phyloP scores from a whole-genome alignment of 2,113 vertebrate genomes.

The Epinephelus lanceolatus region DNA sequence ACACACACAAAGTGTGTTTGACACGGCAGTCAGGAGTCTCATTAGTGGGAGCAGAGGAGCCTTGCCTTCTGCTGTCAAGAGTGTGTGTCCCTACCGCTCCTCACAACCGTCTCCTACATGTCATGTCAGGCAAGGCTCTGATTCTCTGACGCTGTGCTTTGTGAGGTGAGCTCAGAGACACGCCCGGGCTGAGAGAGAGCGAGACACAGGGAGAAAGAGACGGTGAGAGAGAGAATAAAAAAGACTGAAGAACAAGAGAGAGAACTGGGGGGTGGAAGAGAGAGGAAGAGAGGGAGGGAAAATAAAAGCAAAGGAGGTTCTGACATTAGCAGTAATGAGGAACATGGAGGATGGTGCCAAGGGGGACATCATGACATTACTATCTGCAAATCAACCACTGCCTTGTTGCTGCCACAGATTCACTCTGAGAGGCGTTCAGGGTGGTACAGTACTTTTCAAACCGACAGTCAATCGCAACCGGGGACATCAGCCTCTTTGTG shows the following conservation, averaged over 20 bases:
- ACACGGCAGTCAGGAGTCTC: conserved; percentile 81
- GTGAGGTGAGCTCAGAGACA: conserved; percentile 80
- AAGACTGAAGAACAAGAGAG: conserved; percentile 57
- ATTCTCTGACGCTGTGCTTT: conserved; percentile 76
- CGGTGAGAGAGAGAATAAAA: conserved; percentile 43
- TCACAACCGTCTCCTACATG: conserved; percentile 77
- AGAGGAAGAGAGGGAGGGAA: conserved; percentile 31
- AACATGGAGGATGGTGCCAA: conserved; percentile 75
- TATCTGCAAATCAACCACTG: conserved; percentile 74
- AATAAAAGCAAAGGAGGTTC: conserved; percentile 79
- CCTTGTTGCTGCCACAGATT: conserved; percentile 60
- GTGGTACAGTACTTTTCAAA: conserved; percentile 49
- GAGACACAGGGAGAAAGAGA: conserved; percentile 30
- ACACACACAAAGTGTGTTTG: conserved; percentile 65
- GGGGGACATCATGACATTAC: conserved; percentile 83
- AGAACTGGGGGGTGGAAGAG: conserved; percentile 24
- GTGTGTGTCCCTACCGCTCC: conserved; percentile 71
- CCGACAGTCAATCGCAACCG: conserved; percentile 35
- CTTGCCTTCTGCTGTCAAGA: conserved; percentile 77
- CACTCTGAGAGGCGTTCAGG: conserved; percentile 60
- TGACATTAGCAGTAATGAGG: conserved; percentile 84
- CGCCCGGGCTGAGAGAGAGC: conserved; percentile 65
- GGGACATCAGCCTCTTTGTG: conserved; percentile 17
- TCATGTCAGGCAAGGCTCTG: conserved; percentile 80
- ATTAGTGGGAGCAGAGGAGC: conserved; percentile 79